These are phyloP conservation scores for Myrmophylax atrothorax DNA, from an alignment of 2,113 vertebrate genomes.

Conservation along the genomic window DNA sequence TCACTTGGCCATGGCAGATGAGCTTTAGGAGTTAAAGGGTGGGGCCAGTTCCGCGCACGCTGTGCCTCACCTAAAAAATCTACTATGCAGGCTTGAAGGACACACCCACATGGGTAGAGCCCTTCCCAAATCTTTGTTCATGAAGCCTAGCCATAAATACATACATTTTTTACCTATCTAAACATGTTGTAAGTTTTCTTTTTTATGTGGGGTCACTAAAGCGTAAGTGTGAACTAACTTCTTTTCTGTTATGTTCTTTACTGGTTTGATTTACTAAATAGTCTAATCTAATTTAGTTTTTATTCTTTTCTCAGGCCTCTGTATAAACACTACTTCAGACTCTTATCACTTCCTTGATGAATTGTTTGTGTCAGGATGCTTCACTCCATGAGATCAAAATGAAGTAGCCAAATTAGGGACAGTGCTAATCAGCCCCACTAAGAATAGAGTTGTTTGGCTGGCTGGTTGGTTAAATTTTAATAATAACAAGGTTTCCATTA, in stretches of 20 bases:
- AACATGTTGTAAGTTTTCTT: not conserved
- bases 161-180: not conserved
- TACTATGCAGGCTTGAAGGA: too few relatives aligned
- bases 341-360: not conserved
- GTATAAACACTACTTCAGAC: not conserved
- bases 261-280: not conserved
- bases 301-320: not conserved
- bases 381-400: not conserved
- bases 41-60: too few relatives aligned
- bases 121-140: too few relatives aligned
- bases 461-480: not conserved
- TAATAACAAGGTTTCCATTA: not conserved
- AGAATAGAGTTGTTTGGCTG: not conserved
- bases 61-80: too few relatives aligned
- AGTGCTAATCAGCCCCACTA: not conserved
- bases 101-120: too few relatives aligned
- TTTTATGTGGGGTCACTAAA: not conserved
- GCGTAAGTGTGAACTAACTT: not conserved
- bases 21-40: too few relatives aligned
- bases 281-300: not conserved
- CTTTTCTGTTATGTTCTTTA: not conserved
- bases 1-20: too few relatives aligned
- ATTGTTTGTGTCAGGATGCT: not conserved
- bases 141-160: too few relatives aligned
- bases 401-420: not conserved